Evolutionary conservation across 2,797 vertebrate species (phyloP).

Genomic region (Catamblyrhynchus diadema): DNA sequence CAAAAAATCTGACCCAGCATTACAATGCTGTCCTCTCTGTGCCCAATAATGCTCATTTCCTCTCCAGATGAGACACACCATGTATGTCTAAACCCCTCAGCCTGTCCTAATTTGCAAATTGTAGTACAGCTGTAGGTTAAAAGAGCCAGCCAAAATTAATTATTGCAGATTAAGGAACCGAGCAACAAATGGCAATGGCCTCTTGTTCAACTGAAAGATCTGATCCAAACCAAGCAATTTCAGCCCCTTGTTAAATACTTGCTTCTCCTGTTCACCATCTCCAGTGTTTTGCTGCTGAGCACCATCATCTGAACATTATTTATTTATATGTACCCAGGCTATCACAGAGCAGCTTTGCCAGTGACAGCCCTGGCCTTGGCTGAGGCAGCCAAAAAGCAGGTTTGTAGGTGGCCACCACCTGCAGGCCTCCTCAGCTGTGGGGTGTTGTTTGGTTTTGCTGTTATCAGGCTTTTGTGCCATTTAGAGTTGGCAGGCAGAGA

Average conservation of each 20-base stretch:
- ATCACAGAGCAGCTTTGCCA: not conserved
- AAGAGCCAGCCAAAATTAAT: slow-evolving; percentile 30
- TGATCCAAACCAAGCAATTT: not conserved
- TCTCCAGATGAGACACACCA: not conserved
- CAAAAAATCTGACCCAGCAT: not conserved
- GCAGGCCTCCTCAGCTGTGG: not conserved
- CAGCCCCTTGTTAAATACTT: not conserved
- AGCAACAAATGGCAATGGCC: not conserved
- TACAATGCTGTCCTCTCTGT: not conserved
- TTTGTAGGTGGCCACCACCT: not conserved
- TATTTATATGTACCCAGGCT: not conserved
- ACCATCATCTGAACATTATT: not conserved
- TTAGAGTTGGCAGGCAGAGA: not conserved
- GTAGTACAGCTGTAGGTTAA: slow-evolving; percentile 6
- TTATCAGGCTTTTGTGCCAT: not conserved
- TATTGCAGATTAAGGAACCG: not conserved
- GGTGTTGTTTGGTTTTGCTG: not conserved
- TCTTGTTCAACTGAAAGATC: not conserved
- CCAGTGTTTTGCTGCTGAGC: not conserved
- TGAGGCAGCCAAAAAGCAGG: not conserved
- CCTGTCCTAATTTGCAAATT: not conserved
- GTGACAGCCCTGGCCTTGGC: not conserved
- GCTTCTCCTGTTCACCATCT: not conserved
- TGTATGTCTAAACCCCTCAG: not conserved
- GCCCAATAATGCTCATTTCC: not conserved